Conservation (phyloP, 2,888 invertebrate genomes). For the Callyntrura sp. region DNA sequence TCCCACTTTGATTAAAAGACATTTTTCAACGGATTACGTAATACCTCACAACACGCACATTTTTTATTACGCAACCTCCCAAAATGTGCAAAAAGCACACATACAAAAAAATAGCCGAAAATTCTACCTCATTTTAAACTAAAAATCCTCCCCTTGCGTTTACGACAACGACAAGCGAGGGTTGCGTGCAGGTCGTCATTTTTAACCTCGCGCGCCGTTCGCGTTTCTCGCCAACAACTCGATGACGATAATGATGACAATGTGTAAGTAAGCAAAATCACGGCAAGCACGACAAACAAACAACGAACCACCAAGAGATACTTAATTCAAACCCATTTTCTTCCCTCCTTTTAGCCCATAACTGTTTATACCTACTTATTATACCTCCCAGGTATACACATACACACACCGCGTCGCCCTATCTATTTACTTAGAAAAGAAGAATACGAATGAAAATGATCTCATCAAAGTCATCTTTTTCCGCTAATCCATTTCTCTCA, state of each 20-base stretch:
- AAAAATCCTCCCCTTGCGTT: background rate
- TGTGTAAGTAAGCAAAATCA: background rate
- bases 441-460: conserved; percentile 54
- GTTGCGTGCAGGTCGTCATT: conserved; percentile 31
- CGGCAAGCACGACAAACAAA: conserved; percentile 7
- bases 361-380: too few relatives aligned
- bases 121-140: background rate
- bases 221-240: too few relatives aligned
- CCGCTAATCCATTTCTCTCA: conserved; percentile 46
- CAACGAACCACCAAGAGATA: too few relatives aligned
- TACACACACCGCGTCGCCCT: too few relatives aligned
- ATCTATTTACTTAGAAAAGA: conserved; percentile 19
- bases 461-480: conserved; percentile 60
- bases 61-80: conserved; percentile 43
- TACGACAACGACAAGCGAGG: background rate
- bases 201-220: background rate
- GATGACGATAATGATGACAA: too few relatives aligned
- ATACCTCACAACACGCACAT: conserved; percentile 34
- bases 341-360: background rate
- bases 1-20: conserved; percentile 18
- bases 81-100: conserved; percentile 3
- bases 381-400: background rate
- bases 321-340: conserved; percentile 35
- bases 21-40: conserved; percentile 32
- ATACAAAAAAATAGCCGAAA: background rate